Evolutionary conservation across 2,113 vertebrate genomes (phyloP).

Genomic region (Entomyzon cyanotis): DNA sequence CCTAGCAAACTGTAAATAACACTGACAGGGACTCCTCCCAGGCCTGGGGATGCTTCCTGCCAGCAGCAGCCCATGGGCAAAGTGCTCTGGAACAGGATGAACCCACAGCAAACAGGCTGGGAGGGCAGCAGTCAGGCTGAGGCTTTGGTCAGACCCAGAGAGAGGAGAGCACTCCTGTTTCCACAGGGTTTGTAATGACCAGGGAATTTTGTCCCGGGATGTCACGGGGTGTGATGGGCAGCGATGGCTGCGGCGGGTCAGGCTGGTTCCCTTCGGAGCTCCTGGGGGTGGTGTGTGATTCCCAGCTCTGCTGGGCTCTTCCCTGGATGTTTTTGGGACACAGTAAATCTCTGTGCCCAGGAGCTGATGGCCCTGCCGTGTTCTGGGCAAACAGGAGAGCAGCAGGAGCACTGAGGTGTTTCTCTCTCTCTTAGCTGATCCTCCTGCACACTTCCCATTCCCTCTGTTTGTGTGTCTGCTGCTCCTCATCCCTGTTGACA

Average conservation of each 20-base stretch:
- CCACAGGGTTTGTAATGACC: not conserved
- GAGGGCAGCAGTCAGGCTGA: not conserved
- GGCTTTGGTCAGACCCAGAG: not conserved
- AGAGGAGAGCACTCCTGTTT: rapidly evolving
- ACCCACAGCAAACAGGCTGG: not conserved
- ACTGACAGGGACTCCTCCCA: not conserved
- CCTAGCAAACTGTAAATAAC: rapidly evolving
- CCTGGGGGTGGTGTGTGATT: not conserved
- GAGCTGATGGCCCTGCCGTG: not conserved
- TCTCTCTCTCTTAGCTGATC: too few relatives aligned
- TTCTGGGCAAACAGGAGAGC: not conserved
- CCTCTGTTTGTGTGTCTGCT: not conserved
- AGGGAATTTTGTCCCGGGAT: not conserved
- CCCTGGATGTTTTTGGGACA: not conserved
- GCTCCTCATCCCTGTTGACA: rapidly evolving
- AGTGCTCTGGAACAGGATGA: not conserved
- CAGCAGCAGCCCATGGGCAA: rapidly evolving
- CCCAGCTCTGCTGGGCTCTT: not conserved
- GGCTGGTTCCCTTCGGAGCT: not conserved
- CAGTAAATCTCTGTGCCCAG: not conserved
- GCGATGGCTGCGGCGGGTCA: not conserved
- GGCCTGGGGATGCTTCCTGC: not conserved
- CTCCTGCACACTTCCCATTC: not conserved
- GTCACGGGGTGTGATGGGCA: not conserved
- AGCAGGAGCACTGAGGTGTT: not conserved